Conservation (phyloP, 1,140 invertebrate species). For the Palaemon carinicauda region DNA sequence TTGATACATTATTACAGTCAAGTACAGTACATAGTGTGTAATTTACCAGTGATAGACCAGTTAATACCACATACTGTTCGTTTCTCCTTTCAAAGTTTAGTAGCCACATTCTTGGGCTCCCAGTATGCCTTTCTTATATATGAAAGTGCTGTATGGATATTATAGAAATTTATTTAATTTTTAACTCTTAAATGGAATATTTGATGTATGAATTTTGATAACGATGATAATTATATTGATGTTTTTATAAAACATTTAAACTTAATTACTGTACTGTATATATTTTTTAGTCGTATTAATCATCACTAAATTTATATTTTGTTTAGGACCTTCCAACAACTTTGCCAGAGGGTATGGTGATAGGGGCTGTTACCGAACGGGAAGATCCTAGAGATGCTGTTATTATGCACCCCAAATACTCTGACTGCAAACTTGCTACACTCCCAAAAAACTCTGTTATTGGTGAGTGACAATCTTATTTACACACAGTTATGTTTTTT, state of each 20-base stretch:
- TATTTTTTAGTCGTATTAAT: neutral
- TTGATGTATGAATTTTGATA: too few relatives aligned
- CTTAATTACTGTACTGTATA: neutral
- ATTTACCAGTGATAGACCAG: neutral
- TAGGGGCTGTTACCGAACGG: slow-evolving; percentile 88
- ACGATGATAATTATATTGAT: neutral
- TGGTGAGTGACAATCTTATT: slow-evolving; percentile 68
- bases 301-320: too few relatives aligned
- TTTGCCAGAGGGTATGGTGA: slow-evolving; percentile 84
- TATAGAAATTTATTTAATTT: too few relatives aligned
- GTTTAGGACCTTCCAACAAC: slow-evolving; percentile 85
- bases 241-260: neutral
- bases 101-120: too few relatives aligned
- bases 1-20: neutral
- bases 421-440: slow-evolving; percentile 62
- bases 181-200: too few relatives aligned
- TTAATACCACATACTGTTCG: too few relatives aligned
- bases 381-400: slow-evolving; percentile 93
- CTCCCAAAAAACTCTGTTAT: slow-evolving; percentile 79
- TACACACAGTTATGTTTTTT: too few relatives aligned
- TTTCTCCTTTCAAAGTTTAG: too few relatives aligned
- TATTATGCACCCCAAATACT: slow-evolving; percentile 75
- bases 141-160: too few relatives aligned
- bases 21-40: too few relatives aligned
- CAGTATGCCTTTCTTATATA: too few relatives aligned